Conservation (phyloP, 2,888 invertebrate species). For the Platycnemis pennipes region DNA sequence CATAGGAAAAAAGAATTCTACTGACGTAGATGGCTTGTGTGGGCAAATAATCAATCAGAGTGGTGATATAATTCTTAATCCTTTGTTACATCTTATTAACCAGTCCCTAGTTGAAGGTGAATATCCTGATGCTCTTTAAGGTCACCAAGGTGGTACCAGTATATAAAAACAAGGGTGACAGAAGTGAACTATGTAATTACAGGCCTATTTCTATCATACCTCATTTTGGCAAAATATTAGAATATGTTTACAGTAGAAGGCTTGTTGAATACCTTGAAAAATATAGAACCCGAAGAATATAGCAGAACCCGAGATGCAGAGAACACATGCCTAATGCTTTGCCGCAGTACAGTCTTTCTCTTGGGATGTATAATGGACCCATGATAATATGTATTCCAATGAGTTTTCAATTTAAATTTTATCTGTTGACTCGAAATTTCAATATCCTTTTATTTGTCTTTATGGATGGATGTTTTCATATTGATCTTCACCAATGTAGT, state of each 20-base stretch:
- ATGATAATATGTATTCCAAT: too few species aligned
- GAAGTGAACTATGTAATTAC: background rate
- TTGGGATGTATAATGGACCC: too few species aligned
- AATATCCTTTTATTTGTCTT: too few species aligned
- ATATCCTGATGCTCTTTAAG: too few species aligned
- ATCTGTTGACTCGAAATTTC: too few species aligned
- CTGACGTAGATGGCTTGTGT: background rate
- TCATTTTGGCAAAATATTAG: background rate
- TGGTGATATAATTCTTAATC: background rate
- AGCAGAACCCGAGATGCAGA: too few species aligned
- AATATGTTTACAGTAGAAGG: background rate
- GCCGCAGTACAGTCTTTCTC: too few species aligned
- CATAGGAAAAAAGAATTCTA: background rate
- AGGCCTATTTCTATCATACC: background rate
- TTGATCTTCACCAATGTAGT: too few species aligned
- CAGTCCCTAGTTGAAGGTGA: background rate
- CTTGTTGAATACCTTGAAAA: background rate
- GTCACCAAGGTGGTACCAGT: background rate
- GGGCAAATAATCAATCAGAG: background rate
- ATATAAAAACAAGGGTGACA: background rate
- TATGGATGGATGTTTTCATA: too few species aligned
- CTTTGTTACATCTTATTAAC: background rate
- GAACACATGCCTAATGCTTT: too few species aligned
- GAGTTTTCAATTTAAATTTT: too few species aligned
- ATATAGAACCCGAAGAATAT: too few species aligned